These are phyloP conservation scores for Hetaerina titia DNA, from an alignment of 2,888 invertebrate genomes.

Conservation along the genomic window DNA sequence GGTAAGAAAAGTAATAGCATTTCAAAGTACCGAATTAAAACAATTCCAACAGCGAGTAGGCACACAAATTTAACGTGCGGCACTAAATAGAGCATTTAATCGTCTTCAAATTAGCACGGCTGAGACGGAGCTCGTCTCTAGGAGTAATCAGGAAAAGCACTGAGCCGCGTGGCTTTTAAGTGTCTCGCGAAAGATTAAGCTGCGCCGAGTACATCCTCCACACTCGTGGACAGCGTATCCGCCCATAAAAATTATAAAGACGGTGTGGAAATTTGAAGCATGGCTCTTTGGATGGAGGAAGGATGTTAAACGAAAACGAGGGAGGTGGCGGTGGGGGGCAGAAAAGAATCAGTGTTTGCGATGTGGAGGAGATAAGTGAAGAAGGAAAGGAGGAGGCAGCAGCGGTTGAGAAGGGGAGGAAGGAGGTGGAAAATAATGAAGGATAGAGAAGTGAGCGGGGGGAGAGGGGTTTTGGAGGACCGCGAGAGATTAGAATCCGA, in stretches of 20 bases:
- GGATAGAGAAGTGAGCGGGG: too few relatives aligned
- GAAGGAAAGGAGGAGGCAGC: neutral
- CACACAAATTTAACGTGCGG: neutral
- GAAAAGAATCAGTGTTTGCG: neutral
- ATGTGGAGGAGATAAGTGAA: neutral
- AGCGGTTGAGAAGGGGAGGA: neutral
- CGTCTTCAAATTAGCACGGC: conserved; percentile 1
- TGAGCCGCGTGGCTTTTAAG: neutral
- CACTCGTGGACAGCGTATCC: neutral
- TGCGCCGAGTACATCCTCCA: neutral
- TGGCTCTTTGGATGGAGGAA: neutral
- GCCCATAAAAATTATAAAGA: neutral
- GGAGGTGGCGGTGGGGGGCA: neutral
- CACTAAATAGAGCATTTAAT: neutral
- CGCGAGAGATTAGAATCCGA: conserved; percentile 11
- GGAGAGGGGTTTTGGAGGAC: neutral
- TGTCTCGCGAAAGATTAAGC: neutral
- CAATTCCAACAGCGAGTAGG: neutral
- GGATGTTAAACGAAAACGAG: neutral
- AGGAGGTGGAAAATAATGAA: neutral
- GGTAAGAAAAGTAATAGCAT: too few relatives aligned
- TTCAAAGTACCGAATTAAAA: neutral
- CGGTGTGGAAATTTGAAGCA: neutral
- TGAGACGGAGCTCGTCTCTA: neutral
- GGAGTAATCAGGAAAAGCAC: conserved; percentile 16